A percentile compares a stretch with the other conserved stretches of the same genome.
Conservation (phyloP, 2,113 vertebrate species). For the Larimichthys crocea region DNA sequence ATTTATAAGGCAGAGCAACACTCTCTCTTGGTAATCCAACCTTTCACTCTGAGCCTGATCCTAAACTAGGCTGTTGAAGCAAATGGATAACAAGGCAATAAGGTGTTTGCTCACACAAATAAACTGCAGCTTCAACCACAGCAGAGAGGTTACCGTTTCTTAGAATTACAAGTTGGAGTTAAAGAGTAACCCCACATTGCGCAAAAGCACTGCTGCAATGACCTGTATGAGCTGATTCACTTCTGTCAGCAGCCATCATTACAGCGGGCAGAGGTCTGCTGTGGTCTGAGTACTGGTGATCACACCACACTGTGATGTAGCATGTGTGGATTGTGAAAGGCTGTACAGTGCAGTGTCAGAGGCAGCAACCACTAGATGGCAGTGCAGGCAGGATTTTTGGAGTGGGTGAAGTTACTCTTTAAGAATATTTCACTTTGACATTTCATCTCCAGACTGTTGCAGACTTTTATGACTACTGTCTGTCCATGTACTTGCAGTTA, state of each 20-base stretch:
- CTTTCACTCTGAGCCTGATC: neutral
- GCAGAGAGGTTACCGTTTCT: neutral
- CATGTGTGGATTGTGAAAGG: neutral
- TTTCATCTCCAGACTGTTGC: neutral
- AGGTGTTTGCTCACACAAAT: neutral
- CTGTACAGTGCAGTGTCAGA: neutral
- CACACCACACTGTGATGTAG: neutral
- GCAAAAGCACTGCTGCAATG: neutral
- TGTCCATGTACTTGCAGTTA: neutral
- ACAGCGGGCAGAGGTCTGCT: neutral
- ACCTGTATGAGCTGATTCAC: neutral
- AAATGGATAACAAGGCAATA: neutral
- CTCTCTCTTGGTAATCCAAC: neutral
- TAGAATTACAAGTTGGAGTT: neutral
- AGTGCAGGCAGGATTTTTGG: constrained; percentile 1
- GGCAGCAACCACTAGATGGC: constrained; percentile 12
- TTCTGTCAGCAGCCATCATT: neutral
- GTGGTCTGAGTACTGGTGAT: neutral
- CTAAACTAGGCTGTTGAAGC: neutral
- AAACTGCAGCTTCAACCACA: neutral
- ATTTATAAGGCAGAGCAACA: neutral
- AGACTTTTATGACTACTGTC: neutral
- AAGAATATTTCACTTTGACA: constrained; percentile 7
- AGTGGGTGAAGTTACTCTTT: neutral
- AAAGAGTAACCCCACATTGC: neutral